These are phyloP conservation scores for Stenoptilia bipunctidactyla DNA, from an alignment of 2,888 invertebrate genomes.

Conservation along the genomic window DNA sequence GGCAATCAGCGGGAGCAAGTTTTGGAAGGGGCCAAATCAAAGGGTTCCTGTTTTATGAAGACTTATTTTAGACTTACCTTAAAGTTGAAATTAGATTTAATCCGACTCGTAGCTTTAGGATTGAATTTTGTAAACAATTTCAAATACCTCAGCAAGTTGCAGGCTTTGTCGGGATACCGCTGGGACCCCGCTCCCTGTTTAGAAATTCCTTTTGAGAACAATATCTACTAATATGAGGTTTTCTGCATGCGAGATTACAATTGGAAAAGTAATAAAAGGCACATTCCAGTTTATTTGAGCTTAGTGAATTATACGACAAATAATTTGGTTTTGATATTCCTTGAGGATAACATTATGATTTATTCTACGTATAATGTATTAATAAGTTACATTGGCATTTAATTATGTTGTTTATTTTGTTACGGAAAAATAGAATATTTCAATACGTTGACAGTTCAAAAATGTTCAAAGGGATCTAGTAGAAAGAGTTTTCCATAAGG, in stretches of 20 bases:
- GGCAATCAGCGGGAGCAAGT: constrained; percentile 65
- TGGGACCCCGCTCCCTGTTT: constrained; percentile 62
- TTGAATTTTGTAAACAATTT: constrained; percentile 72
- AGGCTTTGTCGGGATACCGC: constrained; percentile 68
- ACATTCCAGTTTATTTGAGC: too few species aligned
- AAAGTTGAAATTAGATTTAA: constrained; percentile 71
- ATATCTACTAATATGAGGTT: constrained; percentile 56
- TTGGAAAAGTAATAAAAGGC: constrained; percentile 16
- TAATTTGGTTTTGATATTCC: too few species aligned
- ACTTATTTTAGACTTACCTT: constrained; percentile 71
- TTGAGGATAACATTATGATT: too few species aligned
- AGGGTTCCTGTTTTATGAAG: constrained; percentile 70
- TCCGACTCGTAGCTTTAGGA: constrained; percentile 69
- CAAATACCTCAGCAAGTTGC: constrained; percentile 66
- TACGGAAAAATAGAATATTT: too few species aligned
- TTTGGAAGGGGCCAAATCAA: constrained; percentile 67
- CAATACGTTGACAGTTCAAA: too few species aligned
- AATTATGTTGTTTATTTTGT: too few species aligned
- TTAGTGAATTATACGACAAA: too few species aligned
- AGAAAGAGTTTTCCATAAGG: too few species aligned
- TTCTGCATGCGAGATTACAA: constrained; percentile 37
- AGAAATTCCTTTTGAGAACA: constrained; percentile 65
- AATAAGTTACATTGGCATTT: too few species aligned
- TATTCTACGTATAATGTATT: too few species aligned
- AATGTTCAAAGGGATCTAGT: too few species aligned